Base-by-base conservation (phyloP, 2,113 vertebrate genomes). In the Scytalopus superciliaris region DNA sequence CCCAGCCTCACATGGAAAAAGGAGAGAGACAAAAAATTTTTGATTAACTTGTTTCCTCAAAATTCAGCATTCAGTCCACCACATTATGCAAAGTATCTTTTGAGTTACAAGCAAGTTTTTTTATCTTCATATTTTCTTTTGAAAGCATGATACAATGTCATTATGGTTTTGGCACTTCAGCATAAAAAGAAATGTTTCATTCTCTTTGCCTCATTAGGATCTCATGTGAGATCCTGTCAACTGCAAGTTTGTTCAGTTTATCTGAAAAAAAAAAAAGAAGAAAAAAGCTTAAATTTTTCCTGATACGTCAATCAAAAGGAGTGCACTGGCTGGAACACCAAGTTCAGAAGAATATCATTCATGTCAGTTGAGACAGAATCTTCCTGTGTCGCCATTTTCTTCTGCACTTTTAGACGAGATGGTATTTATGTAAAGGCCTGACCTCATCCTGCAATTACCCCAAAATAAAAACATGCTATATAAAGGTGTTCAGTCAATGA, bases 131-230 rank as follows among this genome's bases (percentile, higher is more conserved):
- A 3, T 28, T 63, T 76, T 84, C 78, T 91, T 82, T 39, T 1
- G 6, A 85, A 84, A 37, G 27, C 35, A 44, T 6, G 39, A 81
- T 70, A 84, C 64, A 77, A 67, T 60, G 31, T 70, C 59, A 74
- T 77, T 69, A 76, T 17, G 19, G 50, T 62, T 93, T 62, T 57
- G 80, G 63, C 64, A 86, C 35, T 92, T 74, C 76, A 63, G 89
- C 83, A 72, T 56, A 89, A 59, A 82, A 92, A 84, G 37, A 50
- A 86, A 86, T 27, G 19, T 77, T 92, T 80, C 10, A 22, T 74
- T 88, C 63, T 90, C 83, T 93, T 77, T 73, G 86, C 56, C 45
- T 94, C 59, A 70, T 95, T 91, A 93, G 67, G 49, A 87, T 91
- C 81, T 89, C 70, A 47, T 25, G 62, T 14, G 59, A 96, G 68